These are phyloP conservation scores for Beris morrisii DNA, from an alignment of 2,888 invertebrate genomes.

Conservation along the genomic window DNA sequence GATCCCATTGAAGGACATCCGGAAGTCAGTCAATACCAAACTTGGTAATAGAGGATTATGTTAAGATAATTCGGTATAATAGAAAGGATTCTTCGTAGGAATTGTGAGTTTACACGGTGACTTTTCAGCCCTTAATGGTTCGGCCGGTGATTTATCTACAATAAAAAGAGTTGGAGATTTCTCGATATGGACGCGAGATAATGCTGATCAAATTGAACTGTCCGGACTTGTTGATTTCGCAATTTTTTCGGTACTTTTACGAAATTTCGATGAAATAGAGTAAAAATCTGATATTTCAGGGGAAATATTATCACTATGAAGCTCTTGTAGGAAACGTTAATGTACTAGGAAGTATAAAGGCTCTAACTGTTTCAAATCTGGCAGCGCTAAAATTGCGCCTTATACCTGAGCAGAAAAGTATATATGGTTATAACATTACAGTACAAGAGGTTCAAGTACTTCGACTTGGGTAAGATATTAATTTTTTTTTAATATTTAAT, in stretches of 20 bases:
- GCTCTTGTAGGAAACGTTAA: not conserved
- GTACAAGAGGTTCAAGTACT: not conserved
- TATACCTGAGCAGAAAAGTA: not conserved
- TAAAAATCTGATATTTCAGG: slow-evolving; percentile 2
- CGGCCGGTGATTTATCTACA: slow-evolving; percentile 18
- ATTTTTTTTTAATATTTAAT: not conserved
- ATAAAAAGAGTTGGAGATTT: slow-evolving; percentile 20
- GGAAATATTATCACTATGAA: slow-evolving; percentile 13
- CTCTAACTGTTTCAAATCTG: slow-evolving; percentile 1
- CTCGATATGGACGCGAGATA: slow-evolving; percentile 5
- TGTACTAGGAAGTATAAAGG: slow-evolving; percentile 1
- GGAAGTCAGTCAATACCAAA: slow-evolving; percentile 1
- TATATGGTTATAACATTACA: slow-evolving; percentile 8
- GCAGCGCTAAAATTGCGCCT: not conserved
- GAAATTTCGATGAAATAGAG: not conserved
- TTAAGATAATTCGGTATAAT: not conserved
- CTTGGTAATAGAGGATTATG: slow-evolving; percentile 1
- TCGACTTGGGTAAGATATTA: slow-evolving; percentile 9
- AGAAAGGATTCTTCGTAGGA: not conserved
- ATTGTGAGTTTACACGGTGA: slow-evolving; percentile 21
- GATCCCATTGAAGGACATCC: slow-evolving; percentile 13
- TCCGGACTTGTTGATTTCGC: slow-evolving; percentile 3
- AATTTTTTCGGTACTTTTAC: slow-evolving; percentile 12
- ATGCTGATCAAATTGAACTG: not conserved
- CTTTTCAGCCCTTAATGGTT: slow-evolving; percentile 10